Percentiles rank a stretch among this genome's conserved stretches.
phyloP scores from a whole-genome alignment of 53 echinoderm and acorn worm species.

The Holothuria scabra region DNA sequence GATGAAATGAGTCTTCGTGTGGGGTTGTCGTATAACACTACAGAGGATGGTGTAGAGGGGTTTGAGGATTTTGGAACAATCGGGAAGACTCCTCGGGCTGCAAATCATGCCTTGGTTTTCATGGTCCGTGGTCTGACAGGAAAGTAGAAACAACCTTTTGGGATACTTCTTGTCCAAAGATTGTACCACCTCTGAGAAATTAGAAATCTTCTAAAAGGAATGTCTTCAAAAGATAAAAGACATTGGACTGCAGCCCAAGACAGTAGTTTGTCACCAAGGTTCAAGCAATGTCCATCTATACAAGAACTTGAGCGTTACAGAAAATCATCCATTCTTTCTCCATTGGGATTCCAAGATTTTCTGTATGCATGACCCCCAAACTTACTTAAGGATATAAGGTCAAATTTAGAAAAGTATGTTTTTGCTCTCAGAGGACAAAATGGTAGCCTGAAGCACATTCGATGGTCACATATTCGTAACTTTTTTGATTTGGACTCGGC shows the following conservation, averaged over 20 bases:
- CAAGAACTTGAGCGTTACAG: constrained; percentile 33
- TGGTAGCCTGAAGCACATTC: background rate
- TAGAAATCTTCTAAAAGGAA: constrained; percentile 6
- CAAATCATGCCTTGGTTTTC: constrained; percentile 67
- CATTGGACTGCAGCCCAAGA: constrained; percentile 56
- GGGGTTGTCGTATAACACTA: constrained; percentile 56
- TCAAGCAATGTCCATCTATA: constrained; percentile 39
- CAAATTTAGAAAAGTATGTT: constrained; percentile 45
- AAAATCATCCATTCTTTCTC: constrained; percentile 27
- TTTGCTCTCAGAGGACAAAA: constrained; percentile 39
- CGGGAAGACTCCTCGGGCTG: constrained; percentile 40
- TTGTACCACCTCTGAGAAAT: constrained; percentile 7
- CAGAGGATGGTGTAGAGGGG: constrained; percentile 58
- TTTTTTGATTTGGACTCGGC: constrained; percentile 53
- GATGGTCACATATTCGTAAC: constrained; percentile 49
- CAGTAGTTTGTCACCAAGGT: constrained; percentile 62
- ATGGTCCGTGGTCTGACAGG: constrained; percentile 50
- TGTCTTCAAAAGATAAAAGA: constrained; percentile 36
- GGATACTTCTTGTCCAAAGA: constrained; percentile 44
- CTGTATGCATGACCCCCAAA: constrained; percentile 67
- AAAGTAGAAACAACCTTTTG: constrained; percentile 60
- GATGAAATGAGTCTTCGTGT: constrained; percentile 59
- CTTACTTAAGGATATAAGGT: constrained; percentile 57
- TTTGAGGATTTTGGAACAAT: constrained; percentile 64
- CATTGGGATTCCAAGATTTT: constrained; percentile 44